Evolutionary conservation across 2,113 vertebrate genomes (phyloP), one percentile per base, ranked within the genome.

Genomic region (Tachycineta bicolor): DNA sequence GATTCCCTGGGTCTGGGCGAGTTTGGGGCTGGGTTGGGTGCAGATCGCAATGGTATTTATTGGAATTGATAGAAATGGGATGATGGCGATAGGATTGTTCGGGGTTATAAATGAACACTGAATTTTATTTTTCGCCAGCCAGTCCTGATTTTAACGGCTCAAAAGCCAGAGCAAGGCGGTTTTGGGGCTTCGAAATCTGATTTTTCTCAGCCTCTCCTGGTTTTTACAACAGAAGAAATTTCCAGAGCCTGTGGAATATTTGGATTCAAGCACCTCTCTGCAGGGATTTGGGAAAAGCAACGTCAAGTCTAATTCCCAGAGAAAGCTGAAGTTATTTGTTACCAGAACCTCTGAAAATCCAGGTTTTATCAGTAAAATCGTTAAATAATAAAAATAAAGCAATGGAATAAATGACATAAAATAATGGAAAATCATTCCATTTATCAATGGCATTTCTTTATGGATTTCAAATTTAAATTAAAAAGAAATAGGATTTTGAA

Each of bases 61-160:
- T 33, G 5, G 3, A 11, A 20, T 10, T 25, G 2, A 37, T 10
- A 14, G 11, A 4, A 12, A 11, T 23, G 3, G 5, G 6, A 6
- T 56, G 11, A 2, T 6, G 19, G 3, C 9, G 4, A 25, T 25
- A 1, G 1, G 6, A 11, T 55, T 25, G 9, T 11, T 73, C 6
- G 0, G 18, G 41, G 41, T 74, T 46, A 8, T 41, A 43, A 22
- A 22, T 33, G 11, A 15, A 1, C 37, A 50, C 50, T 74, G 59
- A 49, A 13, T 31, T 22, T 31, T 18, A 3, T 14, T 31, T 39
- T 50, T 88, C 43, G 95, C 63, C 28, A 47, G 50, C 44, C 34
- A 52, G 28, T 67, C 62, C 33, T n/a, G 13, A 74, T 47, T 87
- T 31, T 58, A 26, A 63, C 64, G 81, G 52, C 62, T 43, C 59